Evolutionary conservation across 64 coral and sea anemone species (phyloP), one percentile per base, ranked within the genome.

Genomic region (Astreopora myriophthalma): DNA sequence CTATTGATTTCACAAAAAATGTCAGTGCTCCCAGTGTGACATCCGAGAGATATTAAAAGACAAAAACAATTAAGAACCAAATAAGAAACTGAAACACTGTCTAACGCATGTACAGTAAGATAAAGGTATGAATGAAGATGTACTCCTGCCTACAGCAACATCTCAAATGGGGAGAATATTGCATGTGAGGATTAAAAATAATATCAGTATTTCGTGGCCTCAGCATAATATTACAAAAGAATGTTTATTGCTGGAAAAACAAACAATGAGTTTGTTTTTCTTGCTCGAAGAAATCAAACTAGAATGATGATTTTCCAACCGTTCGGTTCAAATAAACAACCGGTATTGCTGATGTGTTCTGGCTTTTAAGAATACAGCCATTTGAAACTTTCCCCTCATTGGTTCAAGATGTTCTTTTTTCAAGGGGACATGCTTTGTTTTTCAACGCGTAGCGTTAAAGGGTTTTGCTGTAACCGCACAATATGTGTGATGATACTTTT

Each of bases 201-300:
- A 32, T 32, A 70, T 33, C 7, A 31, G 3, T 70, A 14, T 70
- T 70, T 31, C 27, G 13, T 30, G 4, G 29, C 27, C 3, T 3
- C 27, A 33, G 13, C 25, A 12, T 16, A 4, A 31, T 34, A 60
- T 19, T 22, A 16, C 1, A 20, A 23, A 61, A 52, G 42, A 58
- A 80, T 80, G 20, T 80, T 60, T 80, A 34, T 80, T 9, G 38
- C 27, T n/a, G 16, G 19, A 55, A 80, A 30, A 80, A 24, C 10
- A 70, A 70, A 70, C 67, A 70, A 22, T 22, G 49, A 33, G 28
- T 60, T 80, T 80, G 76, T 58, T 80, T 80, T 80, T 80, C 46
- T 58, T 58, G 13, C 33, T 34, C 27, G 33, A 58, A 33, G 49
- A 32, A 17, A 33, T 52, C 75, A 51, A 57, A 52, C n/a, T n/a